phyloP scores from a whole-genome alignment of 2,113 vertebrate species.

The Ctenomys sociabilis region DNA sequence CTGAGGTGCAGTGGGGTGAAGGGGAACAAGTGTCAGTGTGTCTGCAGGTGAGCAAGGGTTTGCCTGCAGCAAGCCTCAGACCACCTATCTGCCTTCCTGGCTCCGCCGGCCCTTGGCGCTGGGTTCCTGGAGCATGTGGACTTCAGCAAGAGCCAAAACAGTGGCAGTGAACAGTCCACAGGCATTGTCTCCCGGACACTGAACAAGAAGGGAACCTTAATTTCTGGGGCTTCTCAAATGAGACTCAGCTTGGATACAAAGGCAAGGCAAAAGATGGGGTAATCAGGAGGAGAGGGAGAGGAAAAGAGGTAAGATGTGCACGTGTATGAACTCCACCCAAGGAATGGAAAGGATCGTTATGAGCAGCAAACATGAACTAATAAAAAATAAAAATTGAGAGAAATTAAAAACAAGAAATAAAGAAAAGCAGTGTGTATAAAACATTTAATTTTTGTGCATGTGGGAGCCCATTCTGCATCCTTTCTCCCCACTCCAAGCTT shows the following conservation, averaged over 20 bases:
- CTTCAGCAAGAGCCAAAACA: fast-evolving
- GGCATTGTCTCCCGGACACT: neutral
- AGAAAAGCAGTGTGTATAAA: neutral
- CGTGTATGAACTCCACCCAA: neutral
- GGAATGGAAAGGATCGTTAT: neutral
- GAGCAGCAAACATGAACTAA: neutral
- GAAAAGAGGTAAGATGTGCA: neutral
- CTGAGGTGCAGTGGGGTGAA: neutral
- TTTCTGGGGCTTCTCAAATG: neutral
- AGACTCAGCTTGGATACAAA: neutral
- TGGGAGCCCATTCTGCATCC: neutral
- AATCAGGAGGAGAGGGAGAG: fast-evolving
- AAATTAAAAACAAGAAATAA: neutral
- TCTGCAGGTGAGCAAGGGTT: neutral
- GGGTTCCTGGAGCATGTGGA: neutral
- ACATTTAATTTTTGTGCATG: neutral
- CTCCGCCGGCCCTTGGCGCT: neutral
- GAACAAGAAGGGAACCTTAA: neutral
- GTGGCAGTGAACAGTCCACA: fast-evolving
- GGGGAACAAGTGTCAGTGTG: neutral
- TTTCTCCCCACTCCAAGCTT: neutral
- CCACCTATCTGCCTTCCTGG: neutral
- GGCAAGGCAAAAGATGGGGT: neutral
- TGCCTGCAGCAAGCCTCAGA: neutral
- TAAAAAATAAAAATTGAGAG: neutral